Conservation (phyloP, 2,113 vertebrate genomes). For the Bambusicola thoracicus region DNA sequence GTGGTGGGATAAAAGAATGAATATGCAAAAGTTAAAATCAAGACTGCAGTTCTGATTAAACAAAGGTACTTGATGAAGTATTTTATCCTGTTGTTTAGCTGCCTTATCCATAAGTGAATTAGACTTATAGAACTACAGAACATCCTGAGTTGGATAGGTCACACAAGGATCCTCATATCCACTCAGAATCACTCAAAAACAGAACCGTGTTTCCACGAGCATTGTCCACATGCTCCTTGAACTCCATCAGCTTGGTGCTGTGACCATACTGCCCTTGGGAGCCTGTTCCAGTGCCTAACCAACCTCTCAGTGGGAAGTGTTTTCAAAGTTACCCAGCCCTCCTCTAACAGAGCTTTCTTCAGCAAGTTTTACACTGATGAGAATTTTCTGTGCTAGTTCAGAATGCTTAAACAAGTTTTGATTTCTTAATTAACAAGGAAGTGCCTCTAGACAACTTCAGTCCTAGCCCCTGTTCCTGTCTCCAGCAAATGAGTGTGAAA, state of each 20-base stretch:
- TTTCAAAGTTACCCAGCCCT: not conserved
- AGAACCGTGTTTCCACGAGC: not conserved
- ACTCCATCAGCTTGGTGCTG: not conserved
- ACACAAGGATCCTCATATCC: not conserved
- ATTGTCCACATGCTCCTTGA: not conserved
- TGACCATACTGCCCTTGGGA: not conserved
- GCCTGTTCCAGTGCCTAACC: not conserved
- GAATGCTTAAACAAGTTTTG: not conserved
- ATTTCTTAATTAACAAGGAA: not conserved
- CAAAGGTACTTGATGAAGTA: not conserved
- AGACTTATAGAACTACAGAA: not conserved
- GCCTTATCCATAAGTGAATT: not conserved
- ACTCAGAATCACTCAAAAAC: not conserved
- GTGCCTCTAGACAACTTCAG: not conserved
- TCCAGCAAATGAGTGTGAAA: not conserved
- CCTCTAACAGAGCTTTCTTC: not conserved
- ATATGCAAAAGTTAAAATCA: conserved; percentile 1
- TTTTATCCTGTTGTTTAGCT: conserved; percentile 4
- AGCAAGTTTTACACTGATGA: not conserved
- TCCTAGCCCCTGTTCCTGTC: not conserved
- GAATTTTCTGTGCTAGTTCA: not conserved
- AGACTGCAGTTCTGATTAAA: not conserved
- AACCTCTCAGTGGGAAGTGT: not conserved
- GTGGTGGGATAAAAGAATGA: not conserved
- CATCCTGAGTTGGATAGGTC: not conserved